These are phyloP conservation scores for Baronia brevicornis DNA, from an alignment of 2,888 invertebrate species.

Conservation along the genomic window DNA sequence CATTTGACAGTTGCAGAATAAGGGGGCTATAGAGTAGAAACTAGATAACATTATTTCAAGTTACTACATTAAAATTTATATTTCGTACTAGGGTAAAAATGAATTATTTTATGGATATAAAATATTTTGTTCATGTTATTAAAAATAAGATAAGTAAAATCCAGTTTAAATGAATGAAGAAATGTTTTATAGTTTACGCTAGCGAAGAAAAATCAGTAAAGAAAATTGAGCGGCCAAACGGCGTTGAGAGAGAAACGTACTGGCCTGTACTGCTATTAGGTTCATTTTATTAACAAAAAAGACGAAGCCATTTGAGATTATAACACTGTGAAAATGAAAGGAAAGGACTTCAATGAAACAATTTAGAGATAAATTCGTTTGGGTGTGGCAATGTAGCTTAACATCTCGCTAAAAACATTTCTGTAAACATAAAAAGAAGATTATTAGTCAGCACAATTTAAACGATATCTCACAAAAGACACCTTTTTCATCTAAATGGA, in stretches of 20 bases:
- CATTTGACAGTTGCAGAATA: too few relatives aligned
- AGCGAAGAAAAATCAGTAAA: slow-evolving; percentile 19
- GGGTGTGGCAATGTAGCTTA: slow-evolving; percentile 1
- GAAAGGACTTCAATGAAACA: slow-evolving; percentile 9
- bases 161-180: slow-evolving; percentile 12
- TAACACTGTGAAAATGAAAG: slow-evolving; percentile 7
- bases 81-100: too few relatives aligned
- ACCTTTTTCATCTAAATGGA: too few relatives aligned
- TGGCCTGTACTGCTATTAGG: slow-evolving; percentile 28
- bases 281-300: slow-evolving; percentile 24
- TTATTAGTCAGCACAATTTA: too few relatives aligned
- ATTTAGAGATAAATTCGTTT: slow-evolving; percentile 6
- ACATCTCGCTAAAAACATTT: too few relatives aligned
- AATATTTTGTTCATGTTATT: too few relatives aligned
- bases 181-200: slow-evolving; percentile 16
- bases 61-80: too few relatives aligned
- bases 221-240: slow-evolving; percentile 22
- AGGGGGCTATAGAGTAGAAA: too few relatives aligned
- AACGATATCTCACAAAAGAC: too few relatives aligned
- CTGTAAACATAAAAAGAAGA: too few relatives aligned
- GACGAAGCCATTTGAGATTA: slow-evolving; percentile 13
- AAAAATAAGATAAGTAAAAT: slow-evolving; percentile 14
- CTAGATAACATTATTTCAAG: too few relatives aligned
- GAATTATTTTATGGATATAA: too few relatives aligned
- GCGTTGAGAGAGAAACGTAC: slow-evolving; percentile 28